Evolutionary conservation across 2,888 invertebrate genomes (phyloP), one percentile per base, ranked within the genome.

Genomic region (Pseudococcus longispinus): DNA sequence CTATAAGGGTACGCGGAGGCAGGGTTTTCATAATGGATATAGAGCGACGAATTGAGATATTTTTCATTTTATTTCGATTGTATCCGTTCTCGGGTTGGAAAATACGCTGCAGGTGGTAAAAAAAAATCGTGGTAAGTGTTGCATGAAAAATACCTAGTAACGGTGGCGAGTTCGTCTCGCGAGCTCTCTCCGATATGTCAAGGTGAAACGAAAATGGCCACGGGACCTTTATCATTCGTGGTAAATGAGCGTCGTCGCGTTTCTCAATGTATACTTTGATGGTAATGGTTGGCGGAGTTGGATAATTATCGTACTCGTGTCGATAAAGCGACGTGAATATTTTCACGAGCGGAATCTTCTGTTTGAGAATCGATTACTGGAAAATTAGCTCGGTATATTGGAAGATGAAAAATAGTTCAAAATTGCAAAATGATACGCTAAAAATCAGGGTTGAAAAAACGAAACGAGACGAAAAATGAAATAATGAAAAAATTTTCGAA

Each of bases 41-140:
- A n/a, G 70, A 37, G 18, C 32, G 32, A 74, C 37, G 74, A 74
- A 74, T 74, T 74, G 74, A 74, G 37, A 32, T 29, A 37, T 37
- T 32, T 74, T 74, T 74, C 74, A 74, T 74, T 74, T 74, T 74
- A 74, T 74, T 65, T 65, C 65, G 65, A 65, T 26, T 23, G 65
- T 65, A 26, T 65, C 65, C 65, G 65, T 65, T 26, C 1, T 26
- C 20, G 5, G 51, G 37, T 15, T 37, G 29, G 37, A 32, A 74
- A 74, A 37, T 6, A 74, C 32, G 37, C 29, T 11, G 74, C 37
- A 74, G 74, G 74, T 74, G 74, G 74, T 37, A 74, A 9, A 51
- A 51, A 37, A 74, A 37, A 37, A 74, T 74, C 32, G 74, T 74
- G 37, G 74, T n/a, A 74, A 74, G 37, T 74, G 74, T 74, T 74